Evolutionary conservation across 2,888 invertebrate species (phyloP).

Genomic region (Acronicta alni): DNA sequence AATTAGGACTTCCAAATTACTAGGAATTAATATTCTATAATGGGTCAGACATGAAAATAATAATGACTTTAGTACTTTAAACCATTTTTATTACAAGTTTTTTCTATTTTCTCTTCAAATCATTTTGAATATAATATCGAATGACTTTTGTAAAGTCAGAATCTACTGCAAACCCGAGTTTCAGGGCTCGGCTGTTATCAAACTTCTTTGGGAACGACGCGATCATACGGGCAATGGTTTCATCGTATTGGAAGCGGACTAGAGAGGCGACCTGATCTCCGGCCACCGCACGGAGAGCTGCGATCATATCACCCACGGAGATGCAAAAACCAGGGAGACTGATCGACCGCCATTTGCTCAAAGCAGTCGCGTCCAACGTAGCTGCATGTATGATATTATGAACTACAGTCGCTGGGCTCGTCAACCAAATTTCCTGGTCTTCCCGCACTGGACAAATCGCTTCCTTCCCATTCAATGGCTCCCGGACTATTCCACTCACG

Average conservation of each 20-base stretch:
- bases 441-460: conserved; percentile 71
- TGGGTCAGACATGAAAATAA: too few relatives aligned
- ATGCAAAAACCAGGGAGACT: conserved; percentile 77
- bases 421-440: conserved; percentile 73
- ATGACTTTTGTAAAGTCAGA: conserved; percentile 71
- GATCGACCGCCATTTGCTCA: conserved; percentile 71
- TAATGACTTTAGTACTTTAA: too few relatives aligned
- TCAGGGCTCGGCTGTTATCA: conserved; percentile 69
- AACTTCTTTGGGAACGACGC: conserved; percentile 73
- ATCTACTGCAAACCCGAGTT: conserved; percentile 75
- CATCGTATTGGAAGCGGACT: conserved; percentile 68
- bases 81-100: too few relatives aligned
- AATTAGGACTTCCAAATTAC: too few relatives aligned
- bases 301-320: conserved; percentile 70
- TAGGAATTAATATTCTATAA: too few relatives aligned
- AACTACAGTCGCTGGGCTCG: conserved; percentile 73
- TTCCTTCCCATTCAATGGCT: conserved; percentile 71
- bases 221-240: conserved; percentile 69
- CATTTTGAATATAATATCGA: conserved; percentile 66
- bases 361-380: conserved; percentile 57
- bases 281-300: conserved; percentile 70
- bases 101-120: conserved; percentile 39
- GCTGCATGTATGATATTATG: conserved; percentile 73
- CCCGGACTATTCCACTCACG: conserved; percentile 80
- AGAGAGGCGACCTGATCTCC: conserved; percentile 68